phyloP scores from a whole-genome alignment of 2,113 vertebrate species.

The Microcebus griseorufus region DNA sequence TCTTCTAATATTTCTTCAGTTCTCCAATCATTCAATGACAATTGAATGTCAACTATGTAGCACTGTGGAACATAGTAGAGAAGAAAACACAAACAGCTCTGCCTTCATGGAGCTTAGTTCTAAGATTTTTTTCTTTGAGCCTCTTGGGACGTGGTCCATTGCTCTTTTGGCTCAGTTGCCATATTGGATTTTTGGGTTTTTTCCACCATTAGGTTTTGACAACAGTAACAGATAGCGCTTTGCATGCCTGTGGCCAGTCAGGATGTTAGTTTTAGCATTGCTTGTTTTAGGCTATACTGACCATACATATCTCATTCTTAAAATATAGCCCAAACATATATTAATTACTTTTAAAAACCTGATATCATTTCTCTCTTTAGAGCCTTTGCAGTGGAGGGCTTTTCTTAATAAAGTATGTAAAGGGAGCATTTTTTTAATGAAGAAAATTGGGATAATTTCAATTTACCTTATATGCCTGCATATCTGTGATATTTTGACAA shows the following conservation, averaged over 20 bases:
- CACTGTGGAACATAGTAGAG: background rate
- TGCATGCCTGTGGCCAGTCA: background rate
- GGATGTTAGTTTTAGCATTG: background rate
- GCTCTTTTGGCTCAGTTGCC: background rate
- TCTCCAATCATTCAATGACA: background rate
- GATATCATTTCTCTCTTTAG: background rate
- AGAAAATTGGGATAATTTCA: conserved; percentile 5
- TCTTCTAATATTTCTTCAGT: background rate
- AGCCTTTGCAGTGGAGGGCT: background rate
- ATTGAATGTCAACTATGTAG: background rate
- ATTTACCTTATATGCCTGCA: background rate
- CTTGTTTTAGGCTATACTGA: background rate
- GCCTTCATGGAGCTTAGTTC: background rate
- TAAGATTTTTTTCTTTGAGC: background rate
- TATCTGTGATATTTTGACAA: background rate
- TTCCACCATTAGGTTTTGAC: background rate
- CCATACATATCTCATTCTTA: background rate
- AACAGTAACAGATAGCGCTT: background rate
- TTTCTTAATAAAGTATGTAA: background rate
- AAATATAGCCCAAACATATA: background rate
- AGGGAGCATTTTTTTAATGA: background rate
- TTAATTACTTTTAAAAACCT: background rate
- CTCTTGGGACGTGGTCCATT: background rate
- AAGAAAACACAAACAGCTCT: background rate
- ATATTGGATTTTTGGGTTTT: background rate